Conservation (phyloP, 2,797 vertebrate species). For the Anniella stebbinsi region DNA sequence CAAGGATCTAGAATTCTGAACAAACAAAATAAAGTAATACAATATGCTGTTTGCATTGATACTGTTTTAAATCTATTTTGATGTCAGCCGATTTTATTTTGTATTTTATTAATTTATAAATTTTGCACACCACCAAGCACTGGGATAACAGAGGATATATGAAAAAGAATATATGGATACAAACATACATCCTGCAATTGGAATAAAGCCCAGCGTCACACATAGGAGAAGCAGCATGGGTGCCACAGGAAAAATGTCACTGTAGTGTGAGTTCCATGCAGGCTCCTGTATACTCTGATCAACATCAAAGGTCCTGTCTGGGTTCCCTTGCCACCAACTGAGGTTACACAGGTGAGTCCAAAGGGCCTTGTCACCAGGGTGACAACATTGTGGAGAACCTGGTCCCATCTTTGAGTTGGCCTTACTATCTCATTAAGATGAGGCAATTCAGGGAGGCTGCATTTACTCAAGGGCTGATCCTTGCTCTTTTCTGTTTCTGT, state of each 20-base stretch:
- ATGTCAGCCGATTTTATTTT: neutral
- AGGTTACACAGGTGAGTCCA: neutral
- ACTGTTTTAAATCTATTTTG: neutral
- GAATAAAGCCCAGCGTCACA: neutral
- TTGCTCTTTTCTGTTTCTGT: neutral
- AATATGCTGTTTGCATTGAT: neutral
- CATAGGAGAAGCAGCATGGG: neutral
- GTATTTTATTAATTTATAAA: neutral
- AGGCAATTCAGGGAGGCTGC: neutral
- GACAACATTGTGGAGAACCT: neutral
- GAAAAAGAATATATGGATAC: neutral
- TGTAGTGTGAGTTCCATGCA: neutral
- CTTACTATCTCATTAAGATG: neutral
- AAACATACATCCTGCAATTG: neutral
- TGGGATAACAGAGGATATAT: neutral
- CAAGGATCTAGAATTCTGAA: neutral
- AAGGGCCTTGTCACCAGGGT: neutral
- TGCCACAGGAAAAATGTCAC: neutral
- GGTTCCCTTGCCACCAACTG: neutral
- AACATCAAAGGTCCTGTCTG: neutral
- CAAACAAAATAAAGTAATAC: neutral
- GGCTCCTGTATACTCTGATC: neutral
- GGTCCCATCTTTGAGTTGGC: neutral
- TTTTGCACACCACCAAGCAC: neutral
- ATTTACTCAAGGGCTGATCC: neutral